Base-by-base conservation (phyloP, 2,113 vertebrate genomes). In the Hyaena hyaena region DNA sequence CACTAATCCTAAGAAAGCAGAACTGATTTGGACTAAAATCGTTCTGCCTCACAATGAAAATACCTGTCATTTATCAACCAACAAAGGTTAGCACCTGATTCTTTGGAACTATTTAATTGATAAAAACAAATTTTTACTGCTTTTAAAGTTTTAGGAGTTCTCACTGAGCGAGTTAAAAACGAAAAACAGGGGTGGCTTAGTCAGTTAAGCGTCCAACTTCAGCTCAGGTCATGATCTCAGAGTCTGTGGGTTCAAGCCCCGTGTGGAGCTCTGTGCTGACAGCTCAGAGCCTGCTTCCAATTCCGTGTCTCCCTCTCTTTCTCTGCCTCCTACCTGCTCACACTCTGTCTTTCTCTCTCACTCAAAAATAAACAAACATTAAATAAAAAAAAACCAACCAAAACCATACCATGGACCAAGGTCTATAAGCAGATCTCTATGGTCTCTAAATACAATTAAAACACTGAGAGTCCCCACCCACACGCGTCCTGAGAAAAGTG, bases 1-100 rank as follows among this genome's bases (percentile, higher is more conserved):
- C 19, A 17, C 39, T 61, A 91, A 63, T 43, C 55, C 43, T 14
- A n/a, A 94, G 80, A 83, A 92, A 76, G 86, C 2, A 0, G 24
- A 97, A 83, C 11, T 84, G 26, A 90, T 95, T 93, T 79, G 90
- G 17, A 93, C 74, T 21, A 79, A 86, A 95, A 93, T 9, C 76
- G 28, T 73, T 89, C 19, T 43, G 33, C 58, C 50, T 94, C 85
- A 95, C 68, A 83, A 84, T 33, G 26, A 92, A 95, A 94, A 88
- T 15, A 61, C 16, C 63, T 50, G 2, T 26, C 95, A 92, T 66
- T 93, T 91, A 68, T 39, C 74, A 80, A 43, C 21, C 76, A 45
- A 68, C 92, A 33, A 11, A 90, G 17, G 39, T 69, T 90, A 93
- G 77, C 6, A 63, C 6, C n/a, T 55, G 63, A 74, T 68, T 92